Base-by-base conservation (phyloP, 2,797 vertebrate species). In the Rhynchotus rufescens region DNA sequence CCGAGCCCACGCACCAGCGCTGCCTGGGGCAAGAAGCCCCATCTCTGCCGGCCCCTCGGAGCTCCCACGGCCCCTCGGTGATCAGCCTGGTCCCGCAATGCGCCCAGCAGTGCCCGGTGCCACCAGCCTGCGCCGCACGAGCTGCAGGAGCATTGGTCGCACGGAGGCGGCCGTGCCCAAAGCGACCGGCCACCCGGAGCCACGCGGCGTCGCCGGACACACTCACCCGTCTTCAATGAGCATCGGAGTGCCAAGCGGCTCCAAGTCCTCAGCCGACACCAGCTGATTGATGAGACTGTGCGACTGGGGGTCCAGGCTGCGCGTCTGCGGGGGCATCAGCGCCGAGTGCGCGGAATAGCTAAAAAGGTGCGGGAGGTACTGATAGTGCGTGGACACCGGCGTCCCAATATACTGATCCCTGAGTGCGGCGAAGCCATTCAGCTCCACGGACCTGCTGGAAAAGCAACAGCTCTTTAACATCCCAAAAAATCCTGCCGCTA, bases 221-320 rank as follows among this genome's bases (percentile, higher is more conserved):
- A 96, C 98, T 98, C 94, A 99, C 99, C 99, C 99, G 5, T 99
- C 99, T 96, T 99, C 99, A 19, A 99, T 99, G 77, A 99, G 98
- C 99, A 99, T 99, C 1, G 99, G 99, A 0, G 99, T 99, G 85
- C 98, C 96, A 13, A 99, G 96, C 0, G 99, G 99, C 68, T 99
- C 98, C 98, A 99, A 97, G 94, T 99, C 99, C 91, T 99, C 99
- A 0, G 99, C 99, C 4, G 98, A 98, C 94, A 99, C 97, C 90
- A 99, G 96, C 97, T 99, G 99, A 95, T 98, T 98, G 96, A 99
- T 98, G 67, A 99, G 97, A 6, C 98, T 97, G 91, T 99, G 99
- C 9, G 99, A 99, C 97, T 99, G 99, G 10, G 99, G 98, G 94
- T 99, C 99, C 71, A 99, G 97, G 96, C 98, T 98, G 84, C 99